phyloP scores from a whole-genome alignment of 2,888 invertebrate genomes.

The Boloria euphrosyne region DNA sequence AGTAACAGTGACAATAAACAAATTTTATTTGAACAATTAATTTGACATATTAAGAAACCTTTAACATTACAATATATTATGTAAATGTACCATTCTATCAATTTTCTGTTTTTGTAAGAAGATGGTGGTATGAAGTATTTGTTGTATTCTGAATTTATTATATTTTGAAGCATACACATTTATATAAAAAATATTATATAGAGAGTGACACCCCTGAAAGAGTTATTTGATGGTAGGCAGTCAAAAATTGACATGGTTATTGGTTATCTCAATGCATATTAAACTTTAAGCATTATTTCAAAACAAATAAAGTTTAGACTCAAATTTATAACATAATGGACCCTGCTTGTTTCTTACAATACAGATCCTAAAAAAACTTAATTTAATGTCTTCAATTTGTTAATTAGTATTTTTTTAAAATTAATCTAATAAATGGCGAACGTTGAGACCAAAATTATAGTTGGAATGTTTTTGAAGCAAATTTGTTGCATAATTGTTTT shows the following conservation, averaged over 20 bases:
- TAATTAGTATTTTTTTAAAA: not conserved
- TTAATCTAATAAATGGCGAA: conserved; percentile 7
- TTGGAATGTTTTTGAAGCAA: conserved; percentile 10
- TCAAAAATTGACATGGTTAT: conserved; percentile 27
- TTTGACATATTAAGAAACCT: conserved; percentile 3
- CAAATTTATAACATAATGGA: conserved; percentile 3
- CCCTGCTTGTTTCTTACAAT: conserved; percentile 8
- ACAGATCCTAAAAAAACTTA: conserved; percentile 1
- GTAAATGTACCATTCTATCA: conserved; percentile 3
- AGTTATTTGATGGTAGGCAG: conserved; percentile 18
- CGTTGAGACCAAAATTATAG: conserved; percentile 4
- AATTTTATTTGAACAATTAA: conserved; percentile 12
- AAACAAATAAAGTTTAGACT: not conserved
- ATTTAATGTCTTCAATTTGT: conserved; percentile 5
- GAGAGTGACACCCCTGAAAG: conserved; percentile 2
- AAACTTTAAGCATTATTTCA: not conserved
- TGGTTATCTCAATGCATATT: conserved; percentile 1
- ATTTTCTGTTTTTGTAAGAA: not conserved
- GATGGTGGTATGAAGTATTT: conserved; percentile 1
- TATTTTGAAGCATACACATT: no score
- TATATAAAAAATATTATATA: conserved; percentile 3
- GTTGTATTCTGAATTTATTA: conserved; percentile 5
- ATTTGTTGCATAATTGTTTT: not conserved
- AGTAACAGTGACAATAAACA: conserved; percentile 55
- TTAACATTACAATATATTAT: not conserved